Conservation (phyloP, 2,888 invertebrate genomes). For the Drosophila atripex region DNA sequence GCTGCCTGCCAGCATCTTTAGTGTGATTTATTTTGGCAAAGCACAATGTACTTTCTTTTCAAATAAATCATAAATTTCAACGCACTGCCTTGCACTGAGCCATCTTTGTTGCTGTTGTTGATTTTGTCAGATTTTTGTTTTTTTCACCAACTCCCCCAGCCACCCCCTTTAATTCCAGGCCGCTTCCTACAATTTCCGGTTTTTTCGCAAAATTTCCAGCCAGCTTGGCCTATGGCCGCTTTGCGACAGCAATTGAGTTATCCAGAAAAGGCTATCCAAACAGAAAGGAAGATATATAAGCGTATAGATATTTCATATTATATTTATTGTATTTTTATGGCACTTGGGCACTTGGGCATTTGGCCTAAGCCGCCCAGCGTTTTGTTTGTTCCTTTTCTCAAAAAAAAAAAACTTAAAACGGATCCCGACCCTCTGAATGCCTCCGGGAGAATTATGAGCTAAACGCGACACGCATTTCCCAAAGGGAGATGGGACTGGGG, state of each 20-base stretch:
- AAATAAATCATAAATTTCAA: slow-evolving; percentile 80
- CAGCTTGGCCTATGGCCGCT: slow-evolving; percentile 37
- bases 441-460: slow-evolving; percentile 68
- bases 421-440: slow-evolving; percentile 37
- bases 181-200: background rate
- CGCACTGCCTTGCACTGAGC: slow-evolving; percentile 58
- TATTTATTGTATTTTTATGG: slow-evolving; percentile 77
- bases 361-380: slow-evolving; percentile 60
- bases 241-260: slow-evolving; percentile 73
- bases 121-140: slow-evolving; percentile 5
- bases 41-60: slow-evolving; percentile 76
- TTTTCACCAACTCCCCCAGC: slow-evolving; percentile 4
- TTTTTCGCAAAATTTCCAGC: slow-evolving; percentile 13
- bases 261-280: slow-evolving; percentile 70
- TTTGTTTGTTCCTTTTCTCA: slow-evolving; percentile 58
- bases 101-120: slow-evolving; percentile 44
- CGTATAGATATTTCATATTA: slow-evolving; percentile 38
- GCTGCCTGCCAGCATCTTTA: slow-evolving; percentile 58
- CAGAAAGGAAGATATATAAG: slow-evolving; percentile 24
- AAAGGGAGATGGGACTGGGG: slow-evolving; percentile 5
- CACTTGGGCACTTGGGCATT: slow-evolving; percentile 68
- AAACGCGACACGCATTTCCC: slow-evolving; percentile 68
- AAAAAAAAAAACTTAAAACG: slow-evolving; percentile 63
- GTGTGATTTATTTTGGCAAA: slow-evolving; percentile 77
- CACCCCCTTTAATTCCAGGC: background rate